phyloP scores from a whole-genome alignment of 2,797 vertebrate species.

The Ctenopoma multispine region DNA sequence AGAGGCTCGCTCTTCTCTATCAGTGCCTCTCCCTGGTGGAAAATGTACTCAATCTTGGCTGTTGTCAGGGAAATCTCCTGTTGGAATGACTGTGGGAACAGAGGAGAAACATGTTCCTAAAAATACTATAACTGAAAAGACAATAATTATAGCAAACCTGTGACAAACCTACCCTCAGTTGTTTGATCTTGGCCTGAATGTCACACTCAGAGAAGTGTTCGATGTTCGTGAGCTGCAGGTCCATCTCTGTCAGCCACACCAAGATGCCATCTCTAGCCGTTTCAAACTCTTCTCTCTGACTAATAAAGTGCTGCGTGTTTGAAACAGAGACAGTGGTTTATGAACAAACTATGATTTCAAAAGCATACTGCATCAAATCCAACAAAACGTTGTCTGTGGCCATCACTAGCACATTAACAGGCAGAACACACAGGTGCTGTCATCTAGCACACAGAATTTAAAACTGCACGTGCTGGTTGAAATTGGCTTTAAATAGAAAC shows the following conservation, averaged over 20 bases:
- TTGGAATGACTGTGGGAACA: slow-evolving; percentile 90
- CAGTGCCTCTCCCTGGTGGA: slow-evolving; percentile 91
- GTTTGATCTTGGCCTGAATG: slow-evolving; percentile 97
- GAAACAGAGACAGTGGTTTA: slow-evolving; percentile 17
- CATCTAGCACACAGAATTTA: neutral
- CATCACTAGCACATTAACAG: neutral
- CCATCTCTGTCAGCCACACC: slow-evolving; percentile 99
- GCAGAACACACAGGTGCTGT: neutral
- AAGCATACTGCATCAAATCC: too few relatives aligned
- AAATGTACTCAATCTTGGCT: slow-evolving; percentile 92
- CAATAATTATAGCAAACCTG: too few relatives aligned
- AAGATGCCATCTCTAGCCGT: slow-evolving; percentile 92
- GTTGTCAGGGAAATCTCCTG: slow-evolving; percentile 95
- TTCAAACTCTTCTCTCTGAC: slow-evolving; percentile 97
- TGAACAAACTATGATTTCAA: neutral
- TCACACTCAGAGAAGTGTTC: slow-evolving; percentile 99
- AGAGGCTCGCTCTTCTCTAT: slow-evolving; percentile 96
- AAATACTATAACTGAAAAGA: too few relatives aligned
- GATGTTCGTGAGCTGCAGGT: slow-evolving; percentile 97
- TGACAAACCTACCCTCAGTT: slow-evolving; percentile 89
- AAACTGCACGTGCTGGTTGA: neutral
- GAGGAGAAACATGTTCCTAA: too few relatives aligned
- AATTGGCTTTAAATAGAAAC: neutral
- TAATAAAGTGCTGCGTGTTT: slow-evolving; percentile 92
- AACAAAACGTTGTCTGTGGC: neutral